phyloP scores from a whole-genome alignment of 2,113 vertebrate species.

The Oryzias woworae region DNA sequence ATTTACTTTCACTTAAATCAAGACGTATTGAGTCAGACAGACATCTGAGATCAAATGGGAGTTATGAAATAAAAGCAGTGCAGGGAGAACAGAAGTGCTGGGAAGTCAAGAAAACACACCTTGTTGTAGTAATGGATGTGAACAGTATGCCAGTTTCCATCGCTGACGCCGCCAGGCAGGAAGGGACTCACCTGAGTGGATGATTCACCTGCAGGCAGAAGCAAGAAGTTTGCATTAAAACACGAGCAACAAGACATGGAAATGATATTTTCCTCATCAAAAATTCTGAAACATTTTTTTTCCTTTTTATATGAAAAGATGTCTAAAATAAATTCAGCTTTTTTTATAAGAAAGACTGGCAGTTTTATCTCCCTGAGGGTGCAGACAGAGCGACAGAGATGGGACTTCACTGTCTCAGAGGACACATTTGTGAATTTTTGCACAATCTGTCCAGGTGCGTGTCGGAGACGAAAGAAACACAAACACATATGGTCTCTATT shows the following conservation, averaged over 20 bases:
- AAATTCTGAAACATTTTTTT: not conserved
- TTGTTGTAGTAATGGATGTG: constrained; percentile 97
- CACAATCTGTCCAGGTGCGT: constrained; percentile 1
- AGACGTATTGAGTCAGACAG: constrained; percentile 4
- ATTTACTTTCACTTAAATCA: not conserved
- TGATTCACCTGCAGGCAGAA: constrained; percentile 83
- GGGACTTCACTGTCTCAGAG: not conserved
- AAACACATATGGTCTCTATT: constrained; percentile 9
- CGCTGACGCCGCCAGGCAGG: constrained; percentile 89
- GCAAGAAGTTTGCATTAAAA: not conserved
- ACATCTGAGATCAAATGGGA: not conserved
- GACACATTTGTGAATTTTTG: not conserved
- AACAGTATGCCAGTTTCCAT: constrained; percentile 94
- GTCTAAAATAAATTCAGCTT: not conserved
- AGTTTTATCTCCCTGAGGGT: constrained; percentile 1
- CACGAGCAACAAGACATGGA: not conserved
- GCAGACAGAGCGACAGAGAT: constrained; percentile 1
- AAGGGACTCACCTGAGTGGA: constrained; percentile 94
- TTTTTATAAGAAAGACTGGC: not conserved
- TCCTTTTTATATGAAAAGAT: not conserved
- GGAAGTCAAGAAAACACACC: constrained; percentile 73
- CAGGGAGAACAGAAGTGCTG: not conserved
- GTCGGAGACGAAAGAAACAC: not conserved
- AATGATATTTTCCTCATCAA: not conserved
- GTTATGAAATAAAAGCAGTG: not conserved